Evolutionary conservation across 2,113 vertebrate species (phyloP), one percentile per base, ranked within the genome.

Genomic region (Lycocorax pyrrhopterus): DNA sequence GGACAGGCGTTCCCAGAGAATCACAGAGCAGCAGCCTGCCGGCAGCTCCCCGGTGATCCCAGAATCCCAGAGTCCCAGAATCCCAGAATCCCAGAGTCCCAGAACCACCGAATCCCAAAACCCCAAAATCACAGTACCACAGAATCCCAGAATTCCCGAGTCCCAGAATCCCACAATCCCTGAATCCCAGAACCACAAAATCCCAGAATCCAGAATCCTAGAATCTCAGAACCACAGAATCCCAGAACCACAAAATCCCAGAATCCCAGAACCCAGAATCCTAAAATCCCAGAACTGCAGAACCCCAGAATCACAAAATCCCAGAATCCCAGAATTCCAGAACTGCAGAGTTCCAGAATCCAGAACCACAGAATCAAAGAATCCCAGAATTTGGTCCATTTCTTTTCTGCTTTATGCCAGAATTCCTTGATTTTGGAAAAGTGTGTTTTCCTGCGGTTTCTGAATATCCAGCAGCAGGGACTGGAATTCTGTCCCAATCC

Each of bases 211-310:
- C 1, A 16, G n/a, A 16, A 7, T 59, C 22, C n/a, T 14, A n/a
- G 15, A 59, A 35, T 3, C 7, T 0, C n/a, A 8, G n/a, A 22
- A n/a, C 14, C 27, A 7, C 4, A 18, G 11, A 26, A n/a, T n/a
- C 21, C 55, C 32, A 58, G 55, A n/a, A 33, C 12, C 2, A 2
- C 32, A n/a, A 12, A 41, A 41, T 41, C 4, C 2, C 7, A 55
- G 7, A 55, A 5, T 7, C 11, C 4, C 16, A 9, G 10, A 46
- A 23, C 2, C 3, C 10, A 13, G 4, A 8, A 8, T 25, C 5
- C 1, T 6, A 5, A 1, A 30, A 6, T 7, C 3, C 3, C 4
- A 17, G 10, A 33, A 15, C 14, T 2, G 1, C 29, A 49, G 4
- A 63, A 6, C 6, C 3, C 1, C 3, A 43, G 12, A 26, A 10